A percentile compares a stretch with the other conserved stretches of the same genome.
Evolutionary conservation across 2,797 vertebrate species (phyloP).

Genomic region (Loris lydekkerianus): DNA sequence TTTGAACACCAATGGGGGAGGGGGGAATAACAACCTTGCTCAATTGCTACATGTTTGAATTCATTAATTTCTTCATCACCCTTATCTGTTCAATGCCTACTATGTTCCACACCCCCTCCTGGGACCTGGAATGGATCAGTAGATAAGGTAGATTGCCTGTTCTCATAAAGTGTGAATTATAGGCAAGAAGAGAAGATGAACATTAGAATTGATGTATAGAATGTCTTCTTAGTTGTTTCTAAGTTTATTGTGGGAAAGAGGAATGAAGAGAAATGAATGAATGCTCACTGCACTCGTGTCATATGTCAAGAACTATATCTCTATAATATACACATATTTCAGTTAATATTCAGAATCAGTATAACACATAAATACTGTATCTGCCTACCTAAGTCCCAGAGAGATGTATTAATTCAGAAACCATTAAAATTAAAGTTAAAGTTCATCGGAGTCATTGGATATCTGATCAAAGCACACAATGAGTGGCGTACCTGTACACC

Average conservation of each 20-base stretch:
- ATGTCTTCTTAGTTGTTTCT: neutral
- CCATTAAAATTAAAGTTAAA: neutral
- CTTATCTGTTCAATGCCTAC: neutral
- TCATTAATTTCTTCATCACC: neutral
- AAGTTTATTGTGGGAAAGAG: neutral
- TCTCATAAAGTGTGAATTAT: neutral
- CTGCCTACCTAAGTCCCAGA: neutral
- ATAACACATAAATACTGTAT: neutral
- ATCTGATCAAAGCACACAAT: fast-evolving
- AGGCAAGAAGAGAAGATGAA: neutral
- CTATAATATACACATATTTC: neutral
- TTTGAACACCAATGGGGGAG: neutral
- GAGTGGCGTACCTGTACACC: fast-evolving
- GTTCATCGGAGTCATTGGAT: neutral
- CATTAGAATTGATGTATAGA: neutral
- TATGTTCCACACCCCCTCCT: neutral
- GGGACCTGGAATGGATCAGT: neutral
- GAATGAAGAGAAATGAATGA: neutral
- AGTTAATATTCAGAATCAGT: neutral
- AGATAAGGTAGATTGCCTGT: neutral
- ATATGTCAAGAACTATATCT: neutral
- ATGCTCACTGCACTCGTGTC: neutral
- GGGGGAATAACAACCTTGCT: neutral
- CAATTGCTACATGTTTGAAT: neutral
- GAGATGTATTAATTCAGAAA: neutral